A percentile compares a stretch with the other conserved stretches of the same genome.
Conservation (phyloP, 2,888 invertebrate species). For the Leptopilina drosophilae region DNA sequence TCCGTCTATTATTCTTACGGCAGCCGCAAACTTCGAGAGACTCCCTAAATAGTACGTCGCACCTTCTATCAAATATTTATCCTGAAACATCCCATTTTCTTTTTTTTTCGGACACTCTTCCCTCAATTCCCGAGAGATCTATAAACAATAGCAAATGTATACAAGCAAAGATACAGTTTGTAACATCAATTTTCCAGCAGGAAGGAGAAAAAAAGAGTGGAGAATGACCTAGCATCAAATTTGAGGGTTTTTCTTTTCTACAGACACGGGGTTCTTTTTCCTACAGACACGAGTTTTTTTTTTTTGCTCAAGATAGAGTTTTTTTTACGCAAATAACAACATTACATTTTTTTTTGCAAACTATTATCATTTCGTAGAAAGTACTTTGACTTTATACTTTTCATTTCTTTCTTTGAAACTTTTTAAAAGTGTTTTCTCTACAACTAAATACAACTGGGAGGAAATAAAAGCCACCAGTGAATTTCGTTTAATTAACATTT, state of each 20-base stretch:
- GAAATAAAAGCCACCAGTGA: too few relatives aligned
- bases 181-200: conserved; percentile 10
- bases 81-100: background rate
- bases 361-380: too few relatives aligned
- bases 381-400: too few relatives aligned
- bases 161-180: background rate
- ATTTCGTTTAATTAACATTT: too few relatives aligned
- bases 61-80: conserved; percentile 21
- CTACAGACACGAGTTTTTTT: background rate
- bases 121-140: background rate
- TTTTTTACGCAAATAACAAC: too few relatives aligned
- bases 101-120: background rate
- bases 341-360: too few relatives aligned
- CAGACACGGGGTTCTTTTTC: background rate
- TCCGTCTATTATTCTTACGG: background rate
- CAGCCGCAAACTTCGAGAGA: background rate
- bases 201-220: background rate
- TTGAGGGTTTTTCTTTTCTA: background rate
- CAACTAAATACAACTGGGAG: too few relatives aligned
- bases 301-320: too few relatives aligned
- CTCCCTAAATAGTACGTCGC: background rate
- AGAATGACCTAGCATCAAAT: background rate
- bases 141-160: conserved; percentile 5
- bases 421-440: too few relatives aligned
- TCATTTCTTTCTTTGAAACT: too few relatives aligned